Conservation (phyloP, 2,888 invertebrate species). For the Stenolophus ochropezus region DNA sequence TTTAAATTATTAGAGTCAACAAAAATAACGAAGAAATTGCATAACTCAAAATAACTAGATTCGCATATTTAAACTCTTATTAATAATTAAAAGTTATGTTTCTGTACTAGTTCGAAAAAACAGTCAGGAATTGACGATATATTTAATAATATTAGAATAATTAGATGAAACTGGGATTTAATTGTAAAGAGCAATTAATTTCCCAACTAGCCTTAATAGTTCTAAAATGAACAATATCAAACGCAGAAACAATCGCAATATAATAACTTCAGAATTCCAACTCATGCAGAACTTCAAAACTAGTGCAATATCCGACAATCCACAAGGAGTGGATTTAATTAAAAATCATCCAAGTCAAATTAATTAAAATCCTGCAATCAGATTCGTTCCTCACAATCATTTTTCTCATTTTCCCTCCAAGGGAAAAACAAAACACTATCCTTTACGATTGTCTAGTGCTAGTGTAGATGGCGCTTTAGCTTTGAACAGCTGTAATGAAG, state of each 20-base stretch:
- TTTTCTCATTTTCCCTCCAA: neutral
- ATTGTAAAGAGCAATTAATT: neutral
- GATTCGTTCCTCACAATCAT: neutral
- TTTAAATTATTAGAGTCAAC: too few relatives aligned
- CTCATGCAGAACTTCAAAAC: neutral
- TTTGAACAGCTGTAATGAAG: neutral
- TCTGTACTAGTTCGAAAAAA: too few relatives aligned
- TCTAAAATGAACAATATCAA: neutral
- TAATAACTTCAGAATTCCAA: constrained; percentile 7
- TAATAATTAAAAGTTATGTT: too few relatives aligned
- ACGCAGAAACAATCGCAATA: neutral
- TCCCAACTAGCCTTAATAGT: neutral
- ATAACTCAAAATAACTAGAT: too few relatives aligned
- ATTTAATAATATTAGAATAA: too few relatives aligned
- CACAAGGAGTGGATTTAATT: constrained; percentile 21
- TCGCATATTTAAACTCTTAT: too few relatives aligned
- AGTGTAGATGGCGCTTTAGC: neutral
- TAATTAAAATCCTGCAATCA: constrained; percentile 33
- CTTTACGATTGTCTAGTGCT: neutral
- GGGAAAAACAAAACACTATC: neutral
- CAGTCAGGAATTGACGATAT: too few relatives aligned
- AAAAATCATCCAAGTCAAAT: constrained; percentile 31
- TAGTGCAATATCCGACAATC: constrained; percentile 14
- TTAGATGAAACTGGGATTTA: neutral
- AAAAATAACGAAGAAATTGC: too few relatives aligned